These are phyloP conservation scores for Drosophila vallismaia DNA, from an alignment of 2,888 invertebrate species.

Conservation along the genomic window DNA sequence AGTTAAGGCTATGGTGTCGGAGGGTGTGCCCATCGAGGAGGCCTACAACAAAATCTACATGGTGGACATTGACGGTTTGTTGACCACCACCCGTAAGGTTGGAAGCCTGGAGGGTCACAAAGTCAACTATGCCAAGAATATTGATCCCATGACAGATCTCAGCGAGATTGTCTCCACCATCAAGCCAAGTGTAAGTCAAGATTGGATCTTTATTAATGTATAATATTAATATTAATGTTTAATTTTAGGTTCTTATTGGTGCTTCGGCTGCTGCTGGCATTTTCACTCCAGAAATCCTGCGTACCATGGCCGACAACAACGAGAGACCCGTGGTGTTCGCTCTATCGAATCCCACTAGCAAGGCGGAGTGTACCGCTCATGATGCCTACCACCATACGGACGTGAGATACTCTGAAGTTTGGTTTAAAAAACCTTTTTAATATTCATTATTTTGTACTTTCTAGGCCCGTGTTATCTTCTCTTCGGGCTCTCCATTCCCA, in stretches of 20 bases:
- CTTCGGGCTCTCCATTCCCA: slow-evolving; percentile 98
- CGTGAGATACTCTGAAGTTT: slow-evolving; percentile 85
- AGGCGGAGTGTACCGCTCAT: slow-evolving; percentile 99
- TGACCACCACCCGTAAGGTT: slow-evolving; percentile 88
- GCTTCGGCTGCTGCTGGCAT: slow-evolving; percentile 96
- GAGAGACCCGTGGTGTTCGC: slow-evolving; percentile 97
- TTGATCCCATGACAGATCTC: slow-evolving; percentile 91
- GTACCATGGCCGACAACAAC: slow-evolving; percentile 93
- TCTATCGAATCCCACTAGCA: slow-evolving; percentile 98
- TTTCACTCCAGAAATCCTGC: slow-evolving; percentile 94
- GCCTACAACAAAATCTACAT: slow-evolving; percentile 96
- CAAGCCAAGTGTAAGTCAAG: slow-evolving; percentile 92
- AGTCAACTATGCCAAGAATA: slow-evolving; percentile 90
- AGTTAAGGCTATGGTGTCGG: slow-evolving; percentile 93
- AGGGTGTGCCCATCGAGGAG: slow-evolving; percentile 87
- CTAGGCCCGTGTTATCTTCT: slow-evolving; percentile 97
- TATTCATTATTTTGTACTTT: not conserved
- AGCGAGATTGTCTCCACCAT: slow-evolving; percentile 91
- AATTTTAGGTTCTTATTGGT: slow-evolving; percentile 86
- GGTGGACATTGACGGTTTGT: slow-evolving; percentile 96
- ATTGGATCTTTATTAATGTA: not conserved
- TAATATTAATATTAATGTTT: not conserved
- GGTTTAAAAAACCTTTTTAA: not conserved
- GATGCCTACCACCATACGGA: slow-evolving; percentile 96
- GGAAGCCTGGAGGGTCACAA: slow-evolving; percentile 89